Conservation (phyloP, 1,140 invertebrate genomes). For the Anastatus disparis region DNA sequence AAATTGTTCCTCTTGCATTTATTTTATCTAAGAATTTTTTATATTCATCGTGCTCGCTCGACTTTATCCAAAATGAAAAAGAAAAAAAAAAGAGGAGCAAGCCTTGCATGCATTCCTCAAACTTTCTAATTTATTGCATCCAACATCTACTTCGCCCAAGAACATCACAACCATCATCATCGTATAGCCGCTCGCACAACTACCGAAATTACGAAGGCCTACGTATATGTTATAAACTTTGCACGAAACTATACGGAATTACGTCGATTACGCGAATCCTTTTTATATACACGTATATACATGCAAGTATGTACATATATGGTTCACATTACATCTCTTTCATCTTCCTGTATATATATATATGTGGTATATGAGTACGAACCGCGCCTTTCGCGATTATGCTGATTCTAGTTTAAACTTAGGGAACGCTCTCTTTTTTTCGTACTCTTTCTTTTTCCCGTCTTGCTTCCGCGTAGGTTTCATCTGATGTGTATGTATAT, state of each 20-base stretch:
- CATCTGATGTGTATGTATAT: no score
- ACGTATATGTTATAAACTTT: no score
- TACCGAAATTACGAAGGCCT: not conserved
- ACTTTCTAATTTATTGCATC: constrained; percentile 40
- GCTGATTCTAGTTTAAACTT: not conserved
- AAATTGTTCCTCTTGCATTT: no score
- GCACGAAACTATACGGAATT: no score
- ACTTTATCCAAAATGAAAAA: constrained; percentile 13
- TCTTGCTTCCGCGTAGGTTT: not conserved
- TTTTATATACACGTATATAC: constrained; percentile 2
- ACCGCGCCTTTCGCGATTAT: constrained; percentile 2
- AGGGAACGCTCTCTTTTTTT: not conserved
- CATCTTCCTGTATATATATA: not conserved
- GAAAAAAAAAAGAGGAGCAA: no score
- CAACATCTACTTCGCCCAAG: no score
- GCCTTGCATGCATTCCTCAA: no score
- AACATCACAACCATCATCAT: not conserved
- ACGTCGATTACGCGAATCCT: constrained; percentile 35
- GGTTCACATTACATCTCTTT: constrained; percentile 21
- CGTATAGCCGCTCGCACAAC: not conserved
- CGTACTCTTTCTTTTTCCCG: not conserved
- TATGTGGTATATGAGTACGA: no score
- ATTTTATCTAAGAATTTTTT: no score
- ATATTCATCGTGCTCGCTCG: constrained; percentile 39
- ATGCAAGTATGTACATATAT: not conserved